Evolutionary conservation across 35 echinoderm and acorn worm species (phyloP).

Genomic region (Acanthaster planci): DNA sequence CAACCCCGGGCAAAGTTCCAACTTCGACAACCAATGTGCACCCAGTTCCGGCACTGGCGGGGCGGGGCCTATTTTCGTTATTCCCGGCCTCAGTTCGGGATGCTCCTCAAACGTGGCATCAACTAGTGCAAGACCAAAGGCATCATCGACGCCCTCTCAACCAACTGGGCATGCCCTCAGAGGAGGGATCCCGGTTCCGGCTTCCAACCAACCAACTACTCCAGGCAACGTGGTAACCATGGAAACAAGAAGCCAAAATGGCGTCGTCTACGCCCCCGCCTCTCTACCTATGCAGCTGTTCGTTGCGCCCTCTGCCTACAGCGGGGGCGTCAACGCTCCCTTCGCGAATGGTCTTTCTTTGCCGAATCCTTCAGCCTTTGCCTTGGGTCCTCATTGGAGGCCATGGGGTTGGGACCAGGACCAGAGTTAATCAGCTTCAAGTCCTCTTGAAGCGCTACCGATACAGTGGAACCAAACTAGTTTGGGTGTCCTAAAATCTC

Average conservation of each 20-base stretch:
- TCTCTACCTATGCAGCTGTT: slow-evolving; percentile 15
- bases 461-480: no score
- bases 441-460: no score
- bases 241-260: not conserved
- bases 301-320: slow-evolving; percentile 22
- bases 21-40: not conserved
- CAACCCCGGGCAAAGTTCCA: not conserved
- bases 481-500: no score
- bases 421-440: not conserved
- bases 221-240: not conserved
- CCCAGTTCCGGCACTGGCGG: not conserved
- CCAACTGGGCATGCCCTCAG: not conserved
- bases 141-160: slow-evolving; percentile 15
- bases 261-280: slow-evolving; percentile 14
- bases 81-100: slow-evolving; percentile 5
- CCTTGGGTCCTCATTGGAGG: slow-evolving; percentile 29
- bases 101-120: not conserved
- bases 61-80: slow-evolving; percentile 28
- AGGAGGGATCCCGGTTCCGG: slow-evolving; percentile 16
- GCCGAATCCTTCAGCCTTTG: not conserved
- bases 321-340: not conserved
- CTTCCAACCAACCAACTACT: slow-evolving; percentile 24
- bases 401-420: slow-evolving; percentile 26
- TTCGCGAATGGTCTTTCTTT: slow-evolving; percentile 17
- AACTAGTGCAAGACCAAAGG: not conserved